Percentiles rank a stretch among this genome's conserved stretches.
These are phyloP conservation scores for Platycercus adscitus DNA, from an alignment of 2,113 vertebrate species.

Conservation along the genomic window DNA sequence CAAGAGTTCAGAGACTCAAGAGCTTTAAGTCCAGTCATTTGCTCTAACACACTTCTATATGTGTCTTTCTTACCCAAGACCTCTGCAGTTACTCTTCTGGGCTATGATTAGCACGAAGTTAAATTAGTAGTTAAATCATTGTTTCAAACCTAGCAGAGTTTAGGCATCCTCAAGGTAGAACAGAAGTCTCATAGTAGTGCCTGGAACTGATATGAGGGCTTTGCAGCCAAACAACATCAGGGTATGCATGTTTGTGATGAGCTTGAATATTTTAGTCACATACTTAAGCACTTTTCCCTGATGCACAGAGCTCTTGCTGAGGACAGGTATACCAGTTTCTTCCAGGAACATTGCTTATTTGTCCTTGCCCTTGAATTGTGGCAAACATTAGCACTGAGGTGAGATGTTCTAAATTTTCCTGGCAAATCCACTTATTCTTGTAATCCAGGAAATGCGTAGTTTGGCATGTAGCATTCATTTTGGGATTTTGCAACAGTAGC, in stretches of 20 bases:
- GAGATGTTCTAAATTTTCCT: not conserved
- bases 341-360: not conserved
- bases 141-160: not conserved
- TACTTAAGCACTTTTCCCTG: not conserved
- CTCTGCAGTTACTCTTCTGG: not conserved
- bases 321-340: not conserved
- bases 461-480: not conserved
- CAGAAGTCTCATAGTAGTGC: not conserved
- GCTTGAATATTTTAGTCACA: not conserved
- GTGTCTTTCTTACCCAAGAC: not conserved
- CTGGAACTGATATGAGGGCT: not conserved
- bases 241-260: not conserved
- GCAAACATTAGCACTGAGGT: not conserved
- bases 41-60: not conserved
- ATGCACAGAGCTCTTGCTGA: not conserved
- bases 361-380: not conserved
- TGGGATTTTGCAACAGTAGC: not conserved
- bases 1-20: not conserved
- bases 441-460: not conserved
- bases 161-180: not conserved
- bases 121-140: not conserved
- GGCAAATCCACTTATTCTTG: not conserved
- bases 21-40: not conserved
- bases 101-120: not conserved
- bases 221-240: not conserved